These are phyloP conservation scores for Sebastes melanostomus DNA, from an alignment of 2,797 vertebrate genomes.

Conservation along the genomic window DNA sequence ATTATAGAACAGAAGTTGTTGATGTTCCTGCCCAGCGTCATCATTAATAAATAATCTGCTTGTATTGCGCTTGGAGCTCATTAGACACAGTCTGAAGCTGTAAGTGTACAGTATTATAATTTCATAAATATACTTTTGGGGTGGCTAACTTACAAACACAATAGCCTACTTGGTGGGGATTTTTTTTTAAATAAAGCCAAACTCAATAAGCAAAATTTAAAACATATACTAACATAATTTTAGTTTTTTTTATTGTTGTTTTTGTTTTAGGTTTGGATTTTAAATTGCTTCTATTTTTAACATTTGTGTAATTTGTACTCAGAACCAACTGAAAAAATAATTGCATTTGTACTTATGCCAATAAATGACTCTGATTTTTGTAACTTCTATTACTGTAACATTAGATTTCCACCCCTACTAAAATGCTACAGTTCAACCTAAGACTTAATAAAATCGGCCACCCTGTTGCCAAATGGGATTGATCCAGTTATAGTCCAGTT, in stretches of 20 bases:
- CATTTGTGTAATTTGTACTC: neutral
- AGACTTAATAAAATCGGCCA: neutral
- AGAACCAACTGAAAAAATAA: neutral
- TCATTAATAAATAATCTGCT: neutral
- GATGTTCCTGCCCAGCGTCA: neutral
- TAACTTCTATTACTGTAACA: neutral
- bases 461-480: neutral
- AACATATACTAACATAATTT: no score
- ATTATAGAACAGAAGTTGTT: neutral
- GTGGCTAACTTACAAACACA: neutral
- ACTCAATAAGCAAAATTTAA: neutral
- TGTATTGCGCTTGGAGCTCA: neutral
- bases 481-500: neutral
- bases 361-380: neutral
- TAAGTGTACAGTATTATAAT: neutral
- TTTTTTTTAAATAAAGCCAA: no score
- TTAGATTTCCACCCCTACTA: neutral
- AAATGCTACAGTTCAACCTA: neutral
- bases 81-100: neutral
- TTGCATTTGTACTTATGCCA: neutral
- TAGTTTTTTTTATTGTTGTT: no score
- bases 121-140: neutral
- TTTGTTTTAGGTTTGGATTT: neutral
- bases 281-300: neutral
- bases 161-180: no score